Evolutionary conservation across 92 coral and sea anemone species (phyloP).

Genomic region (Zoanthus sansibaricus): DNA sequence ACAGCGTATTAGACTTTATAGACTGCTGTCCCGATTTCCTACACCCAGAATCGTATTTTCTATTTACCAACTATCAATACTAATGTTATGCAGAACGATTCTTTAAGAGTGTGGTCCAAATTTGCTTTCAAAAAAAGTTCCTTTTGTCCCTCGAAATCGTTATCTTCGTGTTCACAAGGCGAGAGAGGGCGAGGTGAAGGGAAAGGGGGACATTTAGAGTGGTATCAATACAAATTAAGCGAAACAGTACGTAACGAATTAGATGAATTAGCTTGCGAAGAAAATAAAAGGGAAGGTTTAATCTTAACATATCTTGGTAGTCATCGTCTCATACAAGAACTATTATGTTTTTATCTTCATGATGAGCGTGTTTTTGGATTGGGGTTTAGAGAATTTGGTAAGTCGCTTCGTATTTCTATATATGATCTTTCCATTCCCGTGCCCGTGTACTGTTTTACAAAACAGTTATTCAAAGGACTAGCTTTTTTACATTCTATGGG

Average conservation of each 20-base stretch:
- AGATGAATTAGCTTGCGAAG: neutral
- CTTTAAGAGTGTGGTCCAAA: neutral
- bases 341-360: neutral
- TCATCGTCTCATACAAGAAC: neutral
- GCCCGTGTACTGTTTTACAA: neutral
- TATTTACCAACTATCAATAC: neutral
- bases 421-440: neutral
- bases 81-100: neutral
- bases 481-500: neutral
- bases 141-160: neutral
- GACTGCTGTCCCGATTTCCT: neutral
- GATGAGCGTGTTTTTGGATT: neutral
- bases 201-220: no score
- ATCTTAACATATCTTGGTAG: neutral
- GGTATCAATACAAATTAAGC: neutral
- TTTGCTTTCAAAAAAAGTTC: neutral
- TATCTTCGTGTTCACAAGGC: neutral
- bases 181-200: neutral
- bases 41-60: neutral
- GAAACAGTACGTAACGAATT: neutral
- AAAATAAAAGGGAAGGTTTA: neutral
- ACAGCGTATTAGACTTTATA: neutral
- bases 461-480: neutral
- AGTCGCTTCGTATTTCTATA: neutral
- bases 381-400: neutral